These are phyloP conservation scores for Cynocephalus volans DNA, from an alignment of 2,113 vertebrate genomes.

Conservation along the genomic window DNA sequence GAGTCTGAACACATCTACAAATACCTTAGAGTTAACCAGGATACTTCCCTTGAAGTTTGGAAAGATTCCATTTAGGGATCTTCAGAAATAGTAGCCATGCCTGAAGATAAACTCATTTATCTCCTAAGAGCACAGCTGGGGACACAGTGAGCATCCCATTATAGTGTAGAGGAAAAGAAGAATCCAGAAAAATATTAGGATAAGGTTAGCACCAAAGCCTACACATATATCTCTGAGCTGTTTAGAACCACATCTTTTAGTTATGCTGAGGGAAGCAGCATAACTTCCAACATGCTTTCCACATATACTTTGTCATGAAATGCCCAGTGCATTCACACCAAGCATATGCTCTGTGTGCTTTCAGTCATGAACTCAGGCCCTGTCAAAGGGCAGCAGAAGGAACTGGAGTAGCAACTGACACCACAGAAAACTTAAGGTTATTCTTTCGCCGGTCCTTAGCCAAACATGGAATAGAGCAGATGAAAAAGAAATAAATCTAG, in stretches of 20 bases:
- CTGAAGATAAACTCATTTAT: slow-evolving; percentile 35
- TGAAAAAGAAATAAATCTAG: neutral
- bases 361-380: neutral
- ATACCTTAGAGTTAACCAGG: neutral
- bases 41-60: neutral
- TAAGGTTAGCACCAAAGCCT: neutral
- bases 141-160: neutral
- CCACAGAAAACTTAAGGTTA: neutral
- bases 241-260: neutral
- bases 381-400: neutral
- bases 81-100: neutral
- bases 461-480: neutral
- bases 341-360: neutral
- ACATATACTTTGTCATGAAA: neutral
- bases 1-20: neutral
- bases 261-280: neutral
- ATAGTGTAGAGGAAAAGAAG: neutral
- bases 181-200: neutral
- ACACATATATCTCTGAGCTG: neutral
- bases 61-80: slow-evolving; percentile 2
- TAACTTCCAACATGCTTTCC: no score
- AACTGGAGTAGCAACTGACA: neutral
- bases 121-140: neutral
- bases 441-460: neutral
- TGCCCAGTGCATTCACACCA: neutral